Base-by-base conservation (phyloP, 1,140 invertebrate genomes). In the Diorhabda carinulata region DNA sequence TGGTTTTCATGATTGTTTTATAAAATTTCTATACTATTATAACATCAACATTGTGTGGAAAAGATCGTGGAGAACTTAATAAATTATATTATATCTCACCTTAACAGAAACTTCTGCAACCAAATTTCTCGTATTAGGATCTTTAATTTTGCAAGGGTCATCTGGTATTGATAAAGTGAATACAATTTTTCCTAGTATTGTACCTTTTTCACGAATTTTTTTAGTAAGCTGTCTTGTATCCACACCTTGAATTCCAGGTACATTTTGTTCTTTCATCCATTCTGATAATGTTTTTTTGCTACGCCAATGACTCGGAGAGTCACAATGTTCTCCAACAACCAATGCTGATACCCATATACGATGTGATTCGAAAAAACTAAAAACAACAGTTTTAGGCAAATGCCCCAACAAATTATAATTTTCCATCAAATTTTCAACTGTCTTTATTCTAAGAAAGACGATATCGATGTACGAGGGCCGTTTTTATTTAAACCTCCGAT, bases 261-360 rank as follows among this genome's bases (percentile, higher is more conserved):
- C 83, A 42, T 89, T 87, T 74, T 95, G 86, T 61, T 89, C 83
- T 44, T 84, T 78, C 79, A 99, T 87, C 96, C 97, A 99, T 47
- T 89, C 72, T 1, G 92, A 90, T 0, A 99, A 82, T 0, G 93
- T 95, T 73, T 87, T 86, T 0, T 80, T 83, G 43, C 89, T 86
- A 65, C 91, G 89, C 96, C 96, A 99, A 80, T 98, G 96, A 78
- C 92, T 96, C 5, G 95, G 94, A 3, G 85, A 84, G 9, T 91
- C 88, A 77, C 93, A 95, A 5, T 93, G 81, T 82, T 99, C 95
- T 1, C 93, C 94, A 40, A 99, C 93, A 74, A 99, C 91, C 42
- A 99, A 83, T 3, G 88, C 98, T n/a, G 92, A 86, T 25, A 93
- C 90, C 92, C 98, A 98, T 64, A 99, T 96, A 68, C 89, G 89